Percentiles rank a stretch among this genome's conserved stretches.
Conservation (phyloP, 1,140 invertebrate species). For the Lethrus apterus region DNA sequence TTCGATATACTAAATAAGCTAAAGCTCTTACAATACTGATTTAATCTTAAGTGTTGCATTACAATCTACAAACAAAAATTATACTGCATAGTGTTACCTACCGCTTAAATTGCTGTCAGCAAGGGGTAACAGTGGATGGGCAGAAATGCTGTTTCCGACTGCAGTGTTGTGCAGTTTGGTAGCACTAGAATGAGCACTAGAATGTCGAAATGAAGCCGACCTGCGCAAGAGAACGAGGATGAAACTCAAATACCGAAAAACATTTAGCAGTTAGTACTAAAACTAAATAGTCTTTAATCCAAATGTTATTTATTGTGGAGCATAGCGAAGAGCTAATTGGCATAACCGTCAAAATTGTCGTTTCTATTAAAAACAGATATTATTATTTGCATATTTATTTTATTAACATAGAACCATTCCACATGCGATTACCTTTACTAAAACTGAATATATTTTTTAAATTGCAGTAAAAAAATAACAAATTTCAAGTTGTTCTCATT, state of each 20-base stretch:
- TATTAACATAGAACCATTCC: no score
- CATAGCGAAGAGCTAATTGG: conserved; percentile 26
- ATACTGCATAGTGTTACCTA: no score
- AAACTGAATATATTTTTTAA: no score
- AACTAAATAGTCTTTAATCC: conserved; percentile 1
- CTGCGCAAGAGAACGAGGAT: conserved; percentile 42
- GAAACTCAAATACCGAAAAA: conserved; percentile 23
- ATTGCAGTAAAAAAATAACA: conserved; percentile 1
- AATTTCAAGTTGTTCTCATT: no score
- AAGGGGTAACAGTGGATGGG: conserved; percentile 41
- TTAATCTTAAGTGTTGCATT: no score
- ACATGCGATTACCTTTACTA: no score
- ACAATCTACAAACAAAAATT: no score
- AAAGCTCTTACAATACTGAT: no score
- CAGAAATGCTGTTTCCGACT: conserved; percentile 43
- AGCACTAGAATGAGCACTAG: conserved; percentile 40
- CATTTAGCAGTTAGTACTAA: conserved; percentile 25
- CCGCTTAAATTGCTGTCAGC: conserved; percentile 40
- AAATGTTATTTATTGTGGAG: conserved; percentile 20
- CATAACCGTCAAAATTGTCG: neutral
- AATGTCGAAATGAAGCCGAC: conserved; percentile 42
- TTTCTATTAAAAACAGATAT: no score
- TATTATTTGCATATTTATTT: no score
- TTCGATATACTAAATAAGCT: no score
- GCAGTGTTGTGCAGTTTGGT: conserved; percentile 39